A percentile compares a stretch with the other conserved stretches of the same genome.
phyloP scores from a whole-genome alignment of 2,888 invertebrate species.

The Folsomia candida region DNA sequence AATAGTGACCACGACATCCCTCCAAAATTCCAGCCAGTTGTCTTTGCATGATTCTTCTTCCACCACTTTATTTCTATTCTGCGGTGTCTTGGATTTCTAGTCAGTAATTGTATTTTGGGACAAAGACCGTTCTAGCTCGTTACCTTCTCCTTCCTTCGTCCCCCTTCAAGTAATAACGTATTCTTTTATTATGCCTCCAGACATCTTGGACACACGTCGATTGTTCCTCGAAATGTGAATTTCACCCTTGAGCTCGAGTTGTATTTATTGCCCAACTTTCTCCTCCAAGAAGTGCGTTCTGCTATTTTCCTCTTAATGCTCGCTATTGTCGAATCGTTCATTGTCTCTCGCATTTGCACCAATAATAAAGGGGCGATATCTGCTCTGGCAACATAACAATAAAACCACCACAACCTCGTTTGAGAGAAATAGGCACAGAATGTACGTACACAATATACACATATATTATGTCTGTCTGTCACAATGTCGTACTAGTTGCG shows the following conservation, averaged over 20 bases:
- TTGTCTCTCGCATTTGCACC: too few relatives aligned
- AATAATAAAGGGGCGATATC: too few relatives aligned
- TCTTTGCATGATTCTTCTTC: too few relatives aligned
- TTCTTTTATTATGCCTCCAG: slow-evolving; percentile 13
- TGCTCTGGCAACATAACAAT: not conserved
- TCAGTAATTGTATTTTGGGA: slow-evolving; percentile 13
- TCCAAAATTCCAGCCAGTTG: too few relatives aligned
- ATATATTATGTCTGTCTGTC: too few relatives aligned
- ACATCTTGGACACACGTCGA: slow-evolving; percentile 16
- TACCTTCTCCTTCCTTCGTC: slow-evolving; percentile 10
- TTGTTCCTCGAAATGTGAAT: slow-evolving; percentile 1
- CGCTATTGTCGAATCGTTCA: not conserved
- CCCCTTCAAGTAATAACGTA: slow-evolving; percentile 3
- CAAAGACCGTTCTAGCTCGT: slow-evolving; percentile 12
- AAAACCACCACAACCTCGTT: too few relatives aligned
- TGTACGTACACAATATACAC: too few relatives aligned
- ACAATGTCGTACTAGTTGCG: not conserved
- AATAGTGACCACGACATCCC: too few relatives aligned
- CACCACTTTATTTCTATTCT: too few relatives aligned
- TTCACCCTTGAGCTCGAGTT: not conserved
- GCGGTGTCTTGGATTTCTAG: not conserved
- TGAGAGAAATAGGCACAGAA: too few relatives aligned
- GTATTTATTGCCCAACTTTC: not conserved
- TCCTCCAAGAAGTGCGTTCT: too few relatives aligned
- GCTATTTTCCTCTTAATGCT: not conserved